Percentiles rank a stretch among this genome's conserved stretches.
phyloP scores from a whole-genome alignment of 1,140 invertebrate species.

The Notospermus geniculatus region DNA sequence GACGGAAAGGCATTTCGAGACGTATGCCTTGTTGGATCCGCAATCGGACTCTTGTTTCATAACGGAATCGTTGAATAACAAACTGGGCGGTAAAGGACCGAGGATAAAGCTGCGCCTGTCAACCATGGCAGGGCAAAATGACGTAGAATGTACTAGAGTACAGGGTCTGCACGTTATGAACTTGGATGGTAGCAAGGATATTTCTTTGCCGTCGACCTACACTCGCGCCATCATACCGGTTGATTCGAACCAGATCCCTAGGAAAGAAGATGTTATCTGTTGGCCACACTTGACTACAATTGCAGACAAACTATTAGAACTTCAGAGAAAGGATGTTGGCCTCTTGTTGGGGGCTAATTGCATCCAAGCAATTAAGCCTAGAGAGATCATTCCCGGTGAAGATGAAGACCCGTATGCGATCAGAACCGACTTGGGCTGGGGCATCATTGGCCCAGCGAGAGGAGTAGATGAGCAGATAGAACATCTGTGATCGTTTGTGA shows the following conservation, averaged over 20 bases:
- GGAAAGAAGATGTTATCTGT: constrained; percentile 8
- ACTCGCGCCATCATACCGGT: constrained; percentile 23
- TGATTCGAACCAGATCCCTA: constrained; percentile 20
- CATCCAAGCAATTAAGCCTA: constrained; percentile 9
- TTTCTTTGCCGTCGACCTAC: constrained; percentile 11
- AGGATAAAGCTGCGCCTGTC: constrained; percentile 14
- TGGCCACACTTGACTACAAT: constrained; percentile 15
- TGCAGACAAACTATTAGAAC: not conserved
- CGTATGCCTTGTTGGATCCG: constrained; percentile 23
- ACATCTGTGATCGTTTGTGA: no score
- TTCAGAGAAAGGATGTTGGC: not conserved
- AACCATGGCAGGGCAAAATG: constrained; percentile 14
- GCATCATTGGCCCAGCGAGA: constrained; percentile 15
- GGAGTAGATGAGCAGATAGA: not conserved
- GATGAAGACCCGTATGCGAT: constrained; percentile 17
- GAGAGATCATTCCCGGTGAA: constrained; percentile 14
- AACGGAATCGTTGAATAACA: constrained; percentile 10
- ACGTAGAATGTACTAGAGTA: constrained; percentile 16
- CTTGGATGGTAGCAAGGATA: not conserved
- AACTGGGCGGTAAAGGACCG: constrained; percentile 11
- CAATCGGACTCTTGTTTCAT: constrained; percentile 27
- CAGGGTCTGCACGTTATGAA: constrained; percentile 10
- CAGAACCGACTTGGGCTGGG: constrained; percentile 20
- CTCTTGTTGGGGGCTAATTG: constrained; percentile 24
- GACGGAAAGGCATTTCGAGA: no score